A percentile compares a stretch with the other conserved stretches of the same genome.
Conservation (phyloP, 2,888 invertebrate genomes). For the Alloplasta piceator region DNA sequence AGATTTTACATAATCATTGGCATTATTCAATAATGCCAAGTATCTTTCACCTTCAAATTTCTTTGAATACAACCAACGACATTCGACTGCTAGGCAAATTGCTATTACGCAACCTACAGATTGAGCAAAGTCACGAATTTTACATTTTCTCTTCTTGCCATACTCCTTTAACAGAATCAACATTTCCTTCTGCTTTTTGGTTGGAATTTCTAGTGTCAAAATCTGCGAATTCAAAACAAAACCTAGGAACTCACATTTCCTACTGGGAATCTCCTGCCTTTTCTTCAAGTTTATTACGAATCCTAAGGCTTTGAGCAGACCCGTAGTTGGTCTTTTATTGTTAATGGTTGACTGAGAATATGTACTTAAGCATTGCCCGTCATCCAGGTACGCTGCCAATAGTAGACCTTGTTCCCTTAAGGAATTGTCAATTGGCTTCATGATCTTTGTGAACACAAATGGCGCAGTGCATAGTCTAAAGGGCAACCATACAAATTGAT, state of each 20-base stretch:
- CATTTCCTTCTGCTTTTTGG: constrained; percentile 21
- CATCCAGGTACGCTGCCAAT: neutral
- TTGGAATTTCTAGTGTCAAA: constrained; percentile 39
- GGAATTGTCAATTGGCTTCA: neutral
- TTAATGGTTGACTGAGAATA: neutral
- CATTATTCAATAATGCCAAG: too few relatives aligned
- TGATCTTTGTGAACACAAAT: neutral
- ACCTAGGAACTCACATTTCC: neutral
- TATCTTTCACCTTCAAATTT: too few relatives aligned
- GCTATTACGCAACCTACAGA: constrained; percentile 14
- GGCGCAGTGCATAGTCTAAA: neutral
- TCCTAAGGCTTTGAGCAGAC: neutral
- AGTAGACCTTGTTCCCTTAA: neutral
- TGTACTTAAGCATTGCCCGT: neutral
- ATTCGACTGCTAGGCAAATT: too few relatives aligned
- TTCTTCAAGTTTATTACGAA: constrained; percentile 66
- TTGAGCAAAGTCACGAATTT: constrained; percentile 30
- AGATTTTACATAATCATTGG: too few relatives aligned
- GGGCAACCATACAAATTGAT: too few relatives aligned
- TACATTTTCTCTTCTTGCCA: constrained; percentile 6
- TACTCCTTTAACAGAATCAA: constrained; percentile 3
- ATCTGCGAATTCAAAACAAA: constrained; percentile 33
- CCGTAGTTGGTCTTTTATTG: neutral
- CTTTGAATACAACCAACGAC: too few relatives aligned
- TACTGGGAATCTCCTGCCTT: constrained; percentile 47